These are phyloP conservation scores for Microcebus lehilahytsara DNA, from an alignment of 2,113 vertebrate species.

Conservation along the genomic window DNA sequence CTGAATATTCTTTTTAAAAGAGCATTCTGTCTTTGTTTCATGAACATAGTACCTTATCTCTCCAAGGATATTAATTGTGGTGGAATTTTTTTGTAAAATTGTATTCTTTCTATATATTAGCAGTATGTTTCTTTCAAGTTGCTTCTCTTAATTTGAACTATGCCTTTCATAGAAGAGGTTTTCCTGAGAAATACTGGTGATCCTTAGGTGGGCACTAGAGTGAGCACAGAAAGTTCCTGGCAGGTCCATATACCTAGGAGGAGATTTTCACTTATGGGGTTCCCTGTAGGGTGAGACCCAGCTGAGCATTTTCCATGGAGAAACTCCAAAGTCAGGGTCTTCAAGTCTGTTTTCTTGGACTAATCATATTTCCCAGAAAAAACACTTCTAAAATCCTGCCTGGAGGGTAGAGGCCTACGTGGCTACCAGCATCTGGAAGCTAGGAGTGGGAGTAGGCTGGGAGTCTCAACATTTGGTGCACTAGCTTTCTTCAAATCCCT, in stretches of 20 bases:
- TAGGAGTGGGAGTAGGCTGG: not conserved
- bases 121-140: not conserved
- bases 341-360: not conserved
- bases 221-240: not conserved
- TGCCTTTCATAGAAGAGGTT: not conserved
- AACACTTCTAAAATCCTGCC: not conserved
- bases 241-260: too few relatives aligned
- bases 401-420: not conserved
- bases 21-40: not conserved
- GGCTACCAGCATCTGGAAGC: not conserved
- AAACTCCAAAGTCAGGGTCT: not conserved
- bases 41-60: not conserved
- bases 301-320: not conserved
- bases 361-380: not conserved
- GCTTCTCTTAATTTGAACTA: not conserved
- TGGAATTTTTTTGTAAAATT: not conserved
- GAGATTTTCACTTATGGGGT: not conserved
- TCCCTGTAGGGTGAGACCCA: not conserved
- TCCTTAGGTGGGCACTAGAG: not conserved
- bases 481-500: not conserved
- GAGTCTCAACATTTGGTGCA: not conserved
- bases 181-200: not conserved
- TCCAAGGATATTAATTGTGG: not conserved
- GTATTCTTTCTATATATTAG: not conserved
- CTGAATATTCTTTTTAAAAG: not conserved